A percentile compares a stretch with the other conserved stretches of the same genome.
Conservation (phyloP, 64 coral and sea anemone species). For the Exaiptasia diaphana region DNA sequence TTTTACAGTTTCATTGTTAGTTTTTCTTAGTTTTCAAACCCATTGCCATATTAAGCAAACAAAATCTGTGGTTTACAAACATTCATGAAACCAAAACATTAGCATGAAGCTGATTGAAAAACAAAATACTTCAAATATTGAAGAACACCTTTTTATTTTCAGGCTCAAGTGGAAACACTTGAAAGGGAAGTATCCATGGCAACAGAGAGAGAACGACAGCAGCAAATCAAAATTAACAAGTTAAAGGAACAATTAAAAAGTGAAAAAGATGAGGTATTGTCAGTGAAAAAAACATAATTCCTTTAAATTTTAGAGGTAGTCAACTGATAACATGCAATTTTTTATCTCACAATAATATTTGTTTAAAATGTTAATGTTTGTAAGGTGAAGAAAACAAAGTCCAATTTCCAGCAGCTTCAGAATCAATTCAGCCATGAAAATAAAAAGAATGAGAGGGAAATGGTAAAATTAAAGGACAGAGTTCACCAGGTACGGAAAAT, state of each 20-base stretch:
- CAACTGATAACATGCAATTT: no score
- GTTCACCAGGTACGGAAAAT: slow-evolving; percentile 67
- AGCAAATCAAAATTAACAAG: slow-evolving; percentile 56
- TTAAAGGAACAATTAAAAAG: slow-evolving; percentile 68
- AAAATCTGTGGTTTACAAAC: no score
- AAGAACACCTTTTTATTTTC: neutral
- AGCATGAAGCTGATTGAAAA: no score
- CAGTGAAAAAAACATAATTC: neutral
- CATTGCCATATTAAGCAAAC: no score
- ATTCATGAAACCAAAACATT: no score
- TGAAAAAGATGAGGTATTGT: slow-evolving; percentile 81
- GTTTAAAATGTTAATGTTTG: no score
- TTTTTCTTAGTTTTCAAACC: no score
- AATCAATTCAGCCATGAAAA: slow-evolving; percentile 88
- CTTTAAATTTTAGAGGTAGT: neutral
- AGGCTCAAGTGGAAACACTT: slow-evolving; percentile 80
- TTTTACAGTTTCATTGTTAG: no score
- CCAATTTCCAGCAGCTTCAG: slow-evolving; percentile 67
- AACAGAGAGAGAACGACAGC: slow-evolving; percentile 83
- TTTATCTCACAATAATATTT: no score
- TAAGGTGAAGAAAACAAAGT: slow-evolving; percentile 82
- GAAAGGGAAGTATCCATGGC: slow-evolving; percentile 78
- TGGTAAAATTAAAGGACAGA: slow-evolving; percentile 87
- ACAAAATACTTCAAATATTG: no score
- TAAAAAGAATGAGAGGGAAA: slow-evolving; percentile 82